A percentile compares a stretch with the other conserved stretches of the same genome.
Evolutionary conservation across 2,797 vertebrate genomes (phyloP).

Genomic region (Artibeus lituratus): DNA sequence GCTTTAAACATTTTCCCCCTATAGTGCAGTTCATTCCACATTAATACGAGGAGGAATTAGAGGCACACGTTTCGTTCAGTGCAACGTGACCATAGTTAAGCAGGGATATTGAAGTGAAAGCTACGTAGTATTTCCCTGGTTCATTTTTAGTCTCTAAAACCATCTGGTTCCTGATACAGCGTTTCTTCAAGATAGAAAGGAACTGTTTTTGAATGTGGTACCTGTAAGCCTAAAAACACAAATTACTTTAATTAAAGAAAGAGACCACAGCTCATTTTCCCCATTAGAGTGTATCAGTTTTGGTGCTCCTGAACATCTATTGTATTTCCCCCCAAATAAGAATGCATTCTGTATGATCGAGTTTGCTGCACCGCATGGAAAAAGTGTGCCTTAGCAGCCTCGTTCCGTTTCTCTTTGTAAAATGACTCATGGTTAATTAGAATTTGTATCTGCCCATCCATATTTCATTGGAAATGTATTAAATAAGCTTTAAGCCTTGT

Average conservation of each 20-base stretch:
- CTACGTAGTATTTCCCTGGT: background rate
- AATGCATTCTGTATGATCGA: background rate
- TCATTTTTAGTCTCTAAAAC: background rate
- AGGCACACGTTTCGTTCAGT: background rate
- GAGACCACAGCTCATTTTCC: slow-evolving; percentile 31
- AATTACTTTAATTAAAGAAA: slow-evolving; percentile 52
- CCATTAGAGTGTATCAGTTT: background rate
- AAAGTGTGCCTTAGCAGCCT: slow-evolving; percentile 27
- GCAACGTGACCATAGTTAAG: background rate
- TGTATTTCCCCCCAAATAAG: background rate
- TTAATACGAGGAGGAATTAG: background rate
- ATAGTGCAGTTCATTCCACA: background rate
- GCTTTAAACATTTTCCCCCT: background rate
- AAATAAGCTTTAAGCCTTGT: slow-evolving; percentile 71
- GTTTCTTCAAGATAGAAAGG: background rate
- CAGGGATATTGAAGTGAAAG: background rate
- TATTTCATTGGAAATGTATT: slow-evolving; percentile 75
- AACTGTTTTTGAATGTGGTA: background rate
- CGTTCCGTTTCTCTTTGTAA: slow-evolving; percentile 58
- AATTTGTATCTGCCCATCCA: slow-evolving; percentile 76
- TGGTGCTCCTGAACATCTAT: background rate
- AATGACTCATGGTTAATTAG: slow-evolving; percentile 74
- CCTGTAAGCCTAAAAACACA: slow-evolving; percentile 3
- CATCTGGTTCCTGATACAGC: background rate
- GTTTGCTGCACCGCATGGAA: background rate